phyloP scores from a whole-genome alignment of 2,113 vertebrate genomes.

The Tetrao urogallus region DNA sequence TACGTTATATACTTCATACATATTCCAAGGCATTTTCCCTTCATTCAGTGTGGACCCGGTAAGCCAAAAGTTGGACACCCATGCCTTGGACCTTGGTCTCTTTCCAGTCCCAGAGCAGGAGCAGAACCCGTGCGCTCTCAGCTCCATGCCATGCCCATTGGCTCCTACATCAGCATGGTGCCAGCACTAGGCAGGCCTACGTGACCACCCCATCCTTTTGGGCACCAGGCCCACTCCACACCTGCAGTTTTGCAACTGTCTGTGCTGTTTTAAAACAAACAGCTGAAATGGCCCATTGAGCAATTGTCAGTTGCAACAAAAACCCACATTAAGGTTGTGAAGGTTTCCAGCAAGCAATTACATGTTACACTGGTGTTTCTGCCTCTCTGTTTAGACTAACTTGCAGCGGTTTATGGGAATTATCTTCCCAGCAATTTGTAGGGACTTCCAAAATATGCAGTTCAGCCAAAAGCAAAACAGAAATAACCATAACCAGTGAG shows the following conservation, averaged over 20 bases:
- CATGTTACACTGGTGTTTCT: slow-evolving; percentile 40
- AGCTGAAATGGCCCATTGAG: background rate
- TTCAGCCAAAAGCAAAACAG: slow-evolving; percentile 36
- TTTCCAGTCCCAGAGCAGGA: background rate
- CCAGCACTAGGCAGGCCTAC: background rate
- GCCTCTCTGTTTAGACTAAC: slow-evolving; percentile 58
- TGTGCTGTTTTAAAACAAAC: slow-evolving; percentile 24
- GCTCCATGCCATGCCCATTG: background rate
- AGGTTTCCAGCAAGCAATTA: background rate
- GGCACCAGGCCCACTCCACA: background rate
- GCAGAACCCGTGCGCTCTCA: fast-evolving
- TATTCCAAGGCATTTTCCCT: too few relatives aligned
- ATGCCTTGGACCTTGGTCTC: background rate
- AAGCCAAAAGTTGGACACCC: background rate
- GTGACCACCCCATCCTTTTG: background rate
- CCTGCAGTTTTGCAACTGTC: slow-evolving; percentile 47
- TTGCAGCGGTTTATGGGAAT: slow-evolving; percentile 16
- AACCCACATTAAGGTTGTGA: background rate
- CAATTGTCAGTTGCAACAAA: slow-evolving; percentile 42
- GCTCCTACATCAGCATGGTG: background rate
- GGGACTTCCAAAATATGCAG: slow-evolving; percentile 23
- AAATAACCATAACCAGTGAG: background rate
- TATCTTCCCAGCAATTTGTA: slow-evolving; percentile 36
- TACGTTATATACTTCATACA: too few relatives aligned
- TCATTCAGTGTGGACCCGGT: background rate